phyloP scores from a whole-genome alignment of 2,888 invertebrate genomes.

The Amphipoea oculea region DNA sequence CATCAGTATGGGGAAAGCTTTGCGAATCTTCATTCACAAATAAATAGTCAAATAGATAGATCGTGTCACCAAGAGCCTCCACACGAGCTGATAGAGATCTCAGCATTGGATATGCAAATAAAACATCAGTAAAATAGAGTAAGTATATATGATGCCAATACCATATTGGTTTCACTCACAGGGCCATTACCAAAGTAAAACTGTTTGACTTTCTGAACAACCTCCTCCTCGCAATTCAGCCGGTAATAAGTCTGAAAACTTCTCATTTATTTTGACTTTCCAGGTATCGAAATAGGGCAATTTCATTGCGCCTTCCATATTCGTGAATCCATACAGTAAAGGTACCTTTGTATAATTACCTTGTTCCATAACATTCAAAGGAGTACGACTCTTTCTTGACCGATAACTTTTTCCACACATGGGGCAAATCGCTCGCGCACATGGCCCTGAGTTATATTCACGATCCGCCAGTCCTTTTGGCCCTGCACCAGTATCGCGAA shows the following conservation, averaged over 20 bases:
- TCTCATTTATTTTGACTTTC: constrained; percentile 69
- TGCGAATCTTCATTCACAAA: constrained; percentile 68
- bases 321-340: constrained; percentile 69
- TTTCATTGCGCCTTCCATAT: constrained; percentile 72
- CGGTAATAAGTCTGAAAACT: constrained; percentile 68
- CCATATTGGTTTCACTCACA: constrained; percentile 58
- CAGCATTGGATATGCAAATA: constrained; percentile 72
- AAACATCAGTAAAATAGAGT: constrained; percentile 78
- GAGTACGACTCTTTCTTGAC: constrained; percentile 54
- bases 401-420: constrained; percentile 70
- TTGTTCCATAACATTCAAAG: constrained; percentile 53
- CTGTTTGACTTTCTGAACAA: constrained; percentile 67
- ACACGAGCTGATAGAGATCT: constrained; percentile 66
- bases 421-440: constrained; percentile 56
- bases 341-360: constrained; percentile 59
- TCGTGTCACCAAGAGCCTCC: constrained; percentile 64
- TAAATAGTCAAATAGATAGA: constrained; percentile 74
- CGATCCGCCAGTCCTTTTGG: no score
- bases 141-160: constrained; percentile 55
- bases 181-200: constrained; percentile 74
- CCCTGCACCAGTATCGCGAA: no score
- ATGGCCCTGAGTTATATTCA: no score
- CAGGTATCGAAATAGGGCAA: constrained; percentile 62
- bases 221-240: constrained; percentile 67
- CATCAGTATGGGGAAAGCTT: constrained; percentile 63